Evolutionary conservation across 1,140 invertebrate genomes (phyloP).

Genomic region (Solen grandis): DNA sequence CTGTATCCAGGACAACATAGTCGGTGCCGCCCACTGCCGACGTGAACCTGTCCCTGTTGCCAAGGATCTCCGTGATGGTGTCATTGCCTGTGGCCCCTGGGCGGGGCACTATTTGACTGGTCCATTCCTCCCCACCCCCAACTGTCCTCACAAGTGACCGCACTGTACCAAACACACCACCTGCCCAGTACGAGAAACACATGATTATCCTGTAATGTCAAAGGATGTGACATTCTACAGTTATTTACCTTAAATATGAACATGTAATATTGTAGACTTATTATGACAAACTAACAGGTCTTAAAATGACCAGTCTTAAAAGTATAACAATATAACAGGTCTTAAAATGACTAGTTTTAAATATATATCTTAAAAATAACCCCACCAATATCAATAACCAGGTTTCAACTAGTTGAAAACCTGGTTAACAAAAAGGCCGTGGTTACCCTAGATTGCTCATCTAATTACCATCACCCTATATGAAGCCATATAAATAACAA

Average conservation of each 20-base stretch:
- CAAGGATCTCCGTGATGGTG: conserved; percentile 74
- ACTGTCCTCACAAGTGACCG: conserved; percentile 75
- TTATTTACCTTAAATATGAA: not conserved
- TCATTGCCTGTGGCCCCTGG: conserved; percentile 61
- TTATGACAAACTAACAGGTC: not conserved
- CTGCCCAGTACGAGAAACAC: too few relatives aligned
- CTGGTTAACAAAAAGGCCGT: too few relatives aligned
- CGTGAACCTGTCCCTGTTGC: conserved; percentile 63
- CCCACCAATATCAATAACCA: too few relatives aligned
- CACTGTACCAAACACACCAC: conserved; percentile 74
- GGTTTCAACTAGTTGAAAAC: too few relatives aligned
- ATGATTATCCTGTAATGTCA: not conserved
- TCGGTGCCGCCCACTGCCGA: conserved; percentile 68
- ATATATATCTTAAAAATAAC: not conserved
- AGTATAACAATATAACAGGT: too few relatives aligned
- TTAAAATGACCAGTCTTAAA: too few relatives aligned
- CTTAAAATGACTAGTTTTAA: too few relatives aligned
- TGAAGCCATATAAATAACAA: too few relatives aligned
- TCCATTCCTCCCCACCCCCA: conserved; percentile 77
- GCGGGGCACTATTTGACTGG: conserved; percentile 66
- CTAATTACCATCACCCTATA: not conserved
- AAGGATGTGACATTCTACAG: not conserved
- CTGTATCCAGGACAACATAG: conserved; percentile 71
- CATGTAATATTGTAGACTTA: too few relatives aligned
- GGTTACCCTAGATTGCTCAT: too few relatives aligned